Evolutionary conservation across 2,888 invertebrate genomes (phyloP), one percentile per base, ranked within the genome.

Genomic region (Holacanthella duospinosa): DNA sequence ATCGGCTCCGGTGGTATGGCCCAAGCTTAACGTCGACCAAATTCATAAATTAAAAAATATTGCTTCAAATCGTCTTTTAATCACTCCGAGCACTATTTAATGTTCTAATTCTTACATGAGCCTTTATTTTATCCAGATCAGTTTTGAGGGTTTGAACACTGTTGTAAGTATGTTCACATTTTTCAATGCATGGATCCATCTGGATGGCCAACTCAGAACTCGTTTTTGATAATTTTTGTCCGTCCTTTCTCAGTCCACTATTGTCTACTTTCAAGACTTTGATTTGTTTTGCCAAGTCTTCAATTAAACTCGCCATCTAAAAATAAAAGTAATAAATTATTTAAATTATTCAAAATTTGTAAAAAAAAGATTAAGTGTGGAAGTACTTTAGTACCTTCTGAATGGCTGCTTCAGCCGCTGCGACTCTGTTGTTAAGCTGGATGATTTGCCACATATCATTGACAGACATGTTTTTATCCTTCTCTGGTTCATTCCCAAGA

Each of bases 361-460:
- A 43, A 36, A 29, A n/a, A 59, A 4, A n/a, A 2, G 2, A 25
- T 59, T 43, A 29, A 16, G 2, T 43, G n/a, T 2, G 21, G 25
- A 4, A 58, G 27, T 44, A 2, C 58, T n/a, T n/a, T n/a, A n/a
- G n/a, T 26, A 71, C 72, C 67, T 71, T 71, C 24, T 78, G 77
- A 58, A 86, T 81, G 25, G 82, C 83, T 43, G 78, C 76, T 73
- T 86, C 86, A 3, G 81, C 80, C 0, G 84, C 84, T 56, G 86
- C 85, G 64, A 86, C 75, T 43, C 86, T 79, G 67, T 86, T 85
- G 0, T 81, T 80, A 0, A 86, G 78, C 68, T 82, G 84, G 62
- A 86, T 76, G 24, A 82, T 80, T 66, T 84, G 84, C 82, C 85
- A 85, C 82, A 86, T 82, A 64, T 85, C 85, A 19, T 82, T 79